Evolutionary conservation across 2,113 vertebrate species (phyloP), one percentile per base, ranked within the genome.

Genomic region (Lophochroa leadbeateri): DNA sequence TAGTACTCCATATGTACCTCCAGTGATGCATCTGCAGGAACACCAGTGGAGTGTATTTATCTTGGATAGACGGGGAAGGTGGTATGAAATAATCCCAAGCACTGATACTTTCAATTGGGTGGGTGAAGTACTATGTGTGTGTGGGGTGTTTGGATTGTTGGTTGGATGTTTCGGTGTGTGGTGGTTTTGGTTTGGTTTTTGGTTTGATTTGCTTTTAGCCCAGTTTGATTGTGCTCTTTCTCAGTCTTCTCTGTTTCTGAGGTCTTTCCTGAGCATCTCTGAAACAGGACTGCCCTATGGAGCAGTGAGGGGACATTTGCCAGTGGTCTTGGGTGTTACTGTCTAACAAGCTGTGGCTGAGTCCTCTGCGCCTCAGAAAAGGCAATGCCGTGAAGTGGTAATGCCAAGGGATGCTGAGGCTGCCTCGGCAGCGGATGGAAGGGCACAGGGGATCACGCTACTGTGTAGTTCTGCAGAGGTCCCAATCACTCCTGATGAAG

Each of bases 381-480:
- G 1, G 57, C 33, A n/a, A 24, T 58, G 44, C 44, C 17, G 18
- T 18, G 44, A 17, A 17, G 46, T 41, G 3, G 77, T 41, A 9
- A 11, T 19, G 41, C 83, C 9, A 7, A 15, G 31, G 5, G 33
- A 12, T 61, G 31, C 64, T 24, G 77, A 17, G n/a, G 47, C 47
- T 37, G 63, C 75, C 52, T 6, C 63, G 57, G 71, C 67, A 8
- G 68, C 1, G 6, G 37, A 16, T 64, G 71, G 63, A 19, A 6
- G 17, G 63, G 76, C 28, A 7, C 2, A 29, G 1, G n/a, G 50
- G 15, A 2, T 63, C 47, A 13, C 0, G 0, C 88, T 20, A 31
- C 60, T 8, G 0, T 0, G 0, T 7, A 3, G 15, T n/a, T 53
- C 65, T 87, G 37, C 46, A 15, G 60, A 2, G 0, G 28, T 43